Base-by-base conservation (phyloP, 2,888 invertebrate genomes). In the Dendrolimus pini region DNA sequence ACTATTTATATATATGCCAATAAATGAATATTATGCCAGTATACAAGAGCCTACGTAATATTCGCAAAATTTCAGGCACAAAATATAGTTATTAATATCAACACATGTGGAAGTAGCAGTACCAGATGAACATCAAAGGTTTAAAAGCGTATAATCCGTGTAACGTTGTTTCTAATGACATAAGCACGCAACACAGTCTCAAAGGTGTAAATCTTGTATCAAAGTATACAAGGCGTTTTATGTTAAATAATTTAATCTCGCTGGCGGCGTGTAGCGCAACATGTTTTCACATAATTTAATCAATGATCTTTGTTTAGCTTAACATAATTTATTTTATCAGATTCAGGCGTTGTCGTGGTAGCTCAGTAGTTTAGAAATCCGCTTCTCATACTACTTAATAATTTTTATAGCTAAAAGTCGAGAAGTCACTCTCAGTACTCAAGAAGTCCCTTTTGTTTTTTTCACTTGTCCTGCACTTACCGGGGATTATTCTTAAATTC, bases 201-300 rank as follows among this genome's bases (percentile, higher is more conserved):
- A 74, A 78, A 71, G 74, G 76, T 75, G 73, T 72, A 78, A 79
- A 79, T 77, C 76, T 75, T 71, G 77, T 77, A 80, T 79, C 78
- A 78, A 79, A 80, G 71, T 78, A 71, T 71, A 72, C 71, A 66
- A 68, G 61, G 57, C 75, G 71, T 82, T 82, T 82, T 80, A 80
- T 79, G 82, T 77, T 77, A 82, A 82, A 76, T 82, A 83, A 84
- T 83, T 80, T 82, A 83, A 85, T 84, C 78, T 76, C 69, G 67
- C 68, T 69, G 70, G 67, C 69, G 71, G 71, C 76, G 73, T 72
- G 72, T 75, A 72, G 69, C 71, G 74, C 74, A 80, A 77, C 78
- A 79, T 80, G 79, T 79, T 78, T 79, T 75, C 75, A 66, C 67
- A 70, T 80, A 79, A 82, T 83, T 83, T 80, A 81, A 83, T 84